Percentiles rank a stretch among this genome's conserved stretches.
phyloP scores from a whole-genome alignment of 2,113 vertebrate genomes.

The Corydoras maculifer region DNA sequence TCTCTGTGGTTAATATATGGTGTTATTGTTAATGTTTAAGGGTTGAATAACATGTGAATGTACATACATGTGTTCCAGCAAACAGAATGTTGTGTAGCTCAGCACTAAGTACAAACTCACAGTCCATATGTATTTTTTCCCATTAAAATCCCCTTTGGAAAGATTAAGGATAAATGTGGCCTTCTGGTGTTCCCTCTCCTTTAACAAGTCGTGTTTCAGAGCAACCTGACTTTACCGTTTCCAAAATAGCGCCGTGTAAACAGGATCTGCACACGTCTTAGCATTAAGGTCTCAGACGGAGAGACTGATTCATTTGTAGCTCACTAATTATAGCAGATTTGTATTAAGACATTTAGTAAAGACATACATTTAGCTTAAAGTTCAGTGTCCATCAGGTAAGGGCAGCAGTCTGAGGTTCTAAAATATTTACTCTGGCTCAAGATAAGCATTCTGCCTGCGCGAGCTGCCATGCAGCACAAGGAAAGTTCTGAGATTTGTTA shows the following conservation, averaged over 20 bases:
- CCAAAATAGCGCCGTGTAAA: conserved; percentile 42
- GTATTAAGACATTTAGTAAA: conserved; percentile 14
- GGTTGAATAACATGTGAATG: neutral
- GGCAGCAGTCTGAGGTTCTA: conserved; percentile 4
- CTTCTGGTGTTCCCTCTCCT: conserved; percentile 13
- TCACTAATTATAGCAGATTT: conserved; percentile 36
- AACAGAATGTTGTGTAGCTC: neutral
- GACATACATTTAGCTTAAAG: conserved; percentile 16
- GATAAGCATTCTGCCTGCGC: neutral
- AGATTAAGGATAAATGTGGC: conserved; percentile 21
- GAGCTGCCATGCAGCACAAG: neutral
- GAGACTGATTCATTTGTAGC: conserved; percentile 34
- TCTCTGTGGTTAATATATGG: too few relatives aligned
- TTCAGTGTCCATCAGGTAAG: conserved; percentile 16
- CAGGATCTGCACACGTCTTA: conserved; percentile 31
- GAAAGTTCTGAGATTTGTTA: neutral
- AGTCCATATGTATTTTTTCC: conserved; percentile 7
- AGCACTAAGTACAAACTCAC: neutral
- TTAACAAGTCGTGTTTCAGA: conserved; percentile 40
- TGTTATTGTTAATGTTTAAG: neutral
- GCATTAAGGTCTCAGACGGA: conserved; percentile 9
- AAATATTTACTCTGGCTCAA: conserved; percentile 37
- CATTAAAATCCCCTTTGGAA: conserved; percentile 17
- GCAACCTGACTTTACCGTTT: conserved; percentile 30
- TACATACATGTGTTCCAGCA: neutral